Percentiles rank a stretch among this genome's conserved stretches.
Evolutionary conservation across 2,113 vertebrate genomes (phyloP).

Genomic region (Apteryx mantelli): DNA sequence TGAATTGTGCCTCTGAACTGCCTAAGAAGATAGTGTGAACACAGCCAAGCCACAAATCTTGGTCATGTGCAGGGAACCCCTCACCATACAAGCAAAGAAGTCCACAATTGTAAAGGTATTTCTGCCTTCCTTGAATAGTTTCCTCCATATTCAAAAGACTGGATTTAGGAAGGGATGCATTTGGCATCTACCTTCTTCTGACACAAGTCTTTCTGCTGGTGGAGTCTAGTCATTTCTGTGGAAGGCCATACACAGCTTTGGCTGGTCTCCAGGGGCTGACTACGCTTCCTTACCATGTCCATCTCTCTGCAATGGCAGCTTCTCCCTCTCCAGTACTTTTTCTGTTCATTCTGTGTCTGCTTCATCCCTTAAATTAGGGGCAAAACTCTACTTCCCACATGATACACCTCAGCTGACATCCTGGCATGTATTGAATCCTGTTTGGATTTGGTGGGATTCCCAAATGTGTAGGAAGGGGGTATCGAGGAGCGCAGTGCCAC

Average conservation of each 20-base stretch:
- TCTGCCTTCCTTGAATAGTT: neutral
- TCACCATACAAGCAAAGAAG: neutral
- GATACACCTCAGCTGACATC: accelerated
- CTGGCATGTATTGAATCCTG: accelerated
- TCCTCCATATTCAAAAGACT: neutral
- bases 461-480: accelerated
- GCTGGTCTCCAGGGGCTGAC: neutral
- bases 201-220: neutral
- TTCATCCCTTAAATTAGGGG: neutral
- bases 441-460: neutral
- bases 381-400: neutral
- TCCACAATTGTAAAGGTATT: neutral
- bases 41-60: neutral
- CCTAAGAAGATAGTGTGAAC: neutral
- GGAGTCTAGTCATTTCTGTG: neutral
- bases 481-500: neutral
- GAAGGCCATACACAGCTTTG: neutral
- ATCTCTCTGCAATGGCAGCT: neutral
- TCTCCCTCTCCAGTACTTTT: neutral
- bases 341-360: neutral
- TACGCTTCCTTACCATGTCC: neutral
- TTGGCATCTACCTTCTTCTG: neutral
- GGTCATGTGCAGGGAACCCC: no score
- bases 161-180: neutral
- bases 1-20: neutral